Base-by-base conservation (phyloP, 1,140 invertebrate genomes). In the Lordiphosa collinella region DNA sequence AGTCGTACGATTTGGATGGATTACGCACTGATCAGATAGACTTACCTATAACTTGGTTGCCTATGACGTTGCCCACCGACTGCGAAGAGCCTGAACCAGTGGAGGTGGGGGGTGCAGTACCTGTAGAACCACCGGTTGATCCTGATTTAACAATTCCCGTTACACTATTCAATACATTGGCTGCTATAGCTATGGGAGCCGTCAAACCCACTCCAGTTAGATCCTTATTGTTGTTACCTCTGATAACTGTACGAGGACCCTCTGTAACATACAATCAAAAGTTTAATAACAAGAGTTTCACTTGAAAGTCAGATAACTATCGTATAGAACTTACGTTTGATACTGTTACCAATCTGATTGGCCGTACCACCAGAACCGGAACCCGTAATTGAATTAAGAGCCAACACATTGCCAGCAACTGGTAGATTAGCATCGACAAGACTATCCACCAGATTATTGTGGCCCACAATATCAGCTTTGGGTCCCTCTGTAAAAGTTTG, bases 321-420 rank as follows among this genome's bases (percentile, higher is more conserved):
- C n/a, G n/a, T n/a, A n/a, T n/a, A n/a, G n/a, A n/a, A 16, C 58
- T 61, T 56, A 61, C 58, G 16, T 38, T 25, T 16, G 1, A 12
- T 9, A 9, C 34, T 36, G 11, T 40, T 40, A 4, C 57, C 53
- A 12, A 47, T 13, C 12, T 14, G 9, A 44, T 13, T 22, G 3
- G 14, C 47, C 2, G 13, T 14, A 13, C 4, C 34, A 18, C 11
- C 14, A 3, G 25, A 13, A 7, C 22, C 11, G 3, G 11, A 11
- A 8, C 16, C 31, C 0, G 8, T 2, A 3, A 4, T n/a, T 1
- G 3, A 7, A 2, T 3, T 12, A 10, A 56, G 7, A 3, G 14
- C 53, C 7, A 25, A 3, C 0, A 16, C 59, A 25, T 25, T 14
- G 1, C 13, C 35, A 4, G 18, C 10, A 0, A 25, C 52, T 3